Evolutionary conservation across 2,888 invertebrate species (phyloP).

Genomic region (Heliconius charithonia): DNA sequence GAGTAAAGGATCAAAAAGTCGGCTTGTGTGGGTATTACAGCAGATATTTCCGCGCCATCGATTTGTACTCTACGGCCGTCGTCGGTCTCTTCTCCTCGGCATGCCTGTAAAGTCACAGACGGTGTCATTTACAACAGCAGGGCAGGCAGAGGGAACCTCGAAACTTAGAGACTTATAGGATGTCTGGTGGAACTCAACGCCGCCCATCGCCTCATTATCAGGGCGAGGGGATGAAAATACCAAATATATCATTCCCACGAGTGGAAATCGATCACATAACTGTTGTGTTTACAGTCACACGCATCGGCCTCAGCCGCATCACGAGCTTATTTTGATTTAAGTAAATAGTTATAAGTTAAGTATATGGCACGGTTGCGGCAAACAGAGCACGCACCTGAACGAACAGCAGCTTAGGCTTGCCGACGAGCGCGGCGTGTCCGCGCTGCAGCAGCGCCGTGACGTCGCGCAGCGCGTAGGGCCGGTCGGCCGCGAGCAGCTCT

Average conservation of each 20-base stretch:
- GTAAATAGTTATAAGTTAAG: too few relatives aligned
- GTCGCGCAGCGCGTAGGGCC: slow-evolving; percentile 59
- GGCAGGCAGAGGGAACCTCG: not conserved
- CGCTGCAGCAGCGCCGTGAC: slow-evolving; percentile 56
- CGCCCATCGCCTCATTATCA: too few relatives aligned
- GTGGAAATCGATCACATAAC: too few relatives aligned
- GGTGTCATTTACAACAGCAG: not conserved
- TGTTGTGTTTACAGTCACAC: too few relatives aligned
- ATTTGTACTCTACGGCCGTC: slow-evolving; percentile 58
- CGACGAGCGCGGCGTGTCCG: slow-evolving; percentile 54
- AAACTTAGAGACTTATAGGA: not conserved
- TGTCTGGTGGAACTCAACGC: not conserved
- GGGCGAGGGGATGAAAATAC: too few relatives aligned
- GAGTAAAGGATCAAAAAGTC: slow-evolving; percentile 66
- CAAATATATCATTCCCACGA: too few relatives aligned
- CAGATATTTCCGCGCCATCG: slow-evolving; percentile 54
- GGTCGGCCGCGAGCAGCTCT: slow-evolving; percentile 60
- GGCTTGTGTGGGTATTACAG: slow-evolving; percentile 63
- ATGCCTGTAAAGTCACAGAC: slow-evolving; percentile 56
- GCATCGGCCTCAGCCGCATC: too few relatives aligned
- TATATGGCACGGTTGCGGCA: too few relatives aligned
- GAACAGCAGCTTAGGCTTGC: slow-evolving; percentile 67
- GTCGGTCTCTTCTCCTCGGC: slow-evolving; percentile 62
- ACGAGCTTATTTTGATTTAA: not conserved
- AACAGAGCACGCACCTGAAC: slow-evolving; percentile 56